A percentile compares a stretch with the other conserved stretches of the same genome.
These are phyloP conservation scores for Prunella himalayana DNA, from an alignment of 2,113 vertebrate species.

Conservation along the genomic window DNA sequence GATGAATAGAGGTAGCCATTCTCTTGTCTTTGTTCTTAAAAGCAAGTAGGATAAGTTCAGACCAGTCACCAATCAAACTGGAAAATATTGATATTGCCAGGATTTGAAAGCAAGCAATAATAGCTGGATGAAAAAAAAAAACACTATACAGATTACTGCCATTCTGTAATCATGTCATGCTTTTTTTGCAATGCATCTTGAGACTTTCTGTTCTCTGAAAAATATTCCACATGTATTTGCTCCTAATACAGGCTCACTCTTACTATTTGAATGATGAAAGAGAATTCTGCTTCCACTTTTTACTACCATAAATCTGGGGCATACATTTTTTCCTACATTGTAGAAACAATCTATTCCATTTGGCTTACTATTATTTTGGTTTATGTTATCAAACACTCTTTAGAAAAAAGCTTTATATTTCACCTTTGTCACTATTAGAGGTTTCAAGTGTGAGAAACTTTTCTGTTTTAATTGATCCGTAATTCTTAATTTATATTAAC, in stretches of 20 bases:
- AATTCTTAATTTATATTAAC: not conserved
- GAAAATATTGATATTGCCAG: conserved; percentile 17
- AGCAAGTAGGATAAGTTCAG: conserved; percentile 29
- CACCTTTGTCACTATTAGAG: not conserved
- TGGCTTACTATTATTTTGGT: not conserved
- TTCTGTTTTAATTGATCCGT: not conserved
- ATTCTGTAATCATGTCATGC: not conserved
- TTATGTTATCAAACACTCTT: not conserved
- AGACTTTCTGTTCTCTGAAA: not conserved
- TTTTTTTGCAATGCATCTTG: not conserved
- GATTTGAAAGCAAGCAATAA: conserved; percentile 1
- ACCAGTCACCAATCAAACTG: not conserved
- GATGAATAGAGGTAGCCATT: conserved; percentile 8
- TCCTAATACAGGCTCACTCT: not conserved
- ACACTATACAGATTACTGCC: not conserved
- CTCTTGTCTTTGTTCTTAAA: conserved; percentile 30
- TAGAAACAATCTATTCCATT: not conserved
- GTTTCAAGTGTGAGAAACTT: not conserved
- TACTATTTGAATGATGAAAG: not conserved
- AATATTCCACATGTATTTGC: not conserved
- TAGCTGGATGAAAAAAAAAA: not conserved
- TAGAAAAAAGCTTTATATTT: not conserved
- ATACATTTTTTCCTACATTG: not conserved
- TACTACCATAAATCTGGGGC: not conserved
- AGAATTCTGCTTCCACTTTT: not conserved